phyloP scores from a whole-genome alignment of 2,113 vertebrate genomes.

The Clarias gariepinus region DNA sequence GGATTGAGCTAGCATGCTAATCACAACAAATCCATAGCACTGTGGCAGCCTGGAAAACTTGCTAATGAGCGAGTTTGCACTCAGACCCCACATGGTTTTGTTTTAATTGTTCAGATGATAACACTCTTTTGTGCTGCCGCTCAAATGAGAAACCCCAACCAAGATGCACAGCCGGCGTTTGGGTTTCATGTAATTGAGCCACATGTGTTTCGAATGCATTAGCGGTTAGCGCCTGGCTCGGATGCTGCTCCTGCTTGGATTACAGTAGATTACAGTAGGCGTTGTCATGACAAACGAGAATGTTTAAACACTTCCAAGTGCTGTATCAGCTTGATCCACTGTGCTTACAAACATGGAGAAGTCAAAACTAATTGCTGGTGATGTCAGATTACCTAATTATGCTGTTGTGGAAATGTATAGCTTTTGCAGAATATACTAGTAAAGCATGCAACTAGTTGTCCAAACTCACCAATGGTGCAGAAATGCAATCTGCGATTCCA shows the following conservation, averaged over 20 bases:
- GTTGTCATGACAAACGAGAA: constrained; percentile 21
- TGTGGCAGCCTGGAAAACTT: constrained; percentile 82
- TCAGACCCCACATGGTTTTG: constrained; percentile 80
- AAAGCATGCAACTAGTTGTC: neutral
- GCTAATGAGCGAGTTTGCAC: constrained; percentile 87
- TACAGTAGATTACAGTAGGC: constrained; percentile 34
- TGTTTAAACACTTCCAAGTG: constrained; percentile 19
- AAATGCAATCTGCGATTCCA: neutral
- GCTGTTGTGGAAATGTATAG: neutral
- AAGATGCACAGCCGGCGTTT: constrained; percentile 82
- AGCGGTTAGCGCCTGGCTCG: constrained; percentile 38
- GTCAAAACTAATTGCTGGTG: neutral
- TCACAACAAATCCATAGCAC: constrained; percentile 65
- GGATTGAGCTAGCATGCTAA: constrained; percentile 66
- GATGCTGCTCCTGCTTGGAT: constrained; percentile 19
- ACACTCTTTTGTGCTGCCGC: constrained; percentile 80
- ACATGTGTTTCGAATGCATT: constrained; percentile 78
- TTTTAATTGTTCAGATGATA: constrained; percentile 84
- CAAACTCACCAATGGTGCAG: neutral
- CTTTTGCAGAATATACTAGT: neutral
- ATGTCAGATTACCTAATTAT: constrained; percentile 3
- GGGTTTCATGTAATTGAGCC: constrained; percentile 87
- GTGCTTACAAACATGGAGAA: neutral
- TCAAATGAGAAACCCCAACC: constrained; percentile 80
- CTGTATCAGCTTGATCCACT: constrained; percentile 18